These are phyloP conservation scores for Myocastor coypus DNA, from an alignment of 2,113 vertebrate species.

Conservation along the genomic window DNA sequence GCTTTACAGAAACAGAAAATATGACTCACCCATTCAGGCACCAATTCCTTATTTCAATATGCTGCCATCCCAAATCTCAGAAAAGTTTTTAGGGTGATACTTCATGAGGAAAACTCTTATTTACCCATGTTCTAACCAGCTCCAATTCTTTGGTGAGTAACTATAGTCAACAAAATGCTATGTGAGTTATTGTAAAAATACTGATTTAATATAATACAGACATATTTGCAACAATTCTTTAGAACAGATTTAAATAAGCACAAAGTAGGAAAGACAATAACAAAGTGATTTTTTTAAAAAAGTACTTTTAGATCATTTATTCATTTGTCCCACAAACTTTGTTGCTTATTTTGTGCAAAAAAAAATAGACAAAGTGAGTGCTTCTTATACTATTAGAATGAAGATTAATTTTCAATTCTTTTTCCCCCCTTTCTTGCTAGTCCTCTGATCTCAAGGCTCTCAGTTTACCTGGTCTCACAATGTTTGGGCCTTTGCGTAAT, in stretches of 20 bases:
- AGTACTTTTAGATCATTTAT: not conserved
- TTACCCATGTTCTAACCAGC: not conserved
- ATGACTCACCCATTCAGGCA: not conserved
- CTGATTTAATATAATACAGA: not conserved
- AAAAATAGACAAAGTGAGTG: not conserved
- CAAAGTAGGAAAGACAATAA: slow-evolving; percentile 10
- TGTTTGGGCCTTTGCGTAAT: too few species aligned
- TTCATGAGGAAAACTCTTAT: not conserved
- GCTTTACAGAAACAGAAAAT: not conserved
- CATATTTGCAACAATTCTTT: slow-evolving; percentile 1
- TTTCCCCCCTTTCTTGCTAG: not conserved
- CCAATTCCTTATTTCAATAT: not conserved
- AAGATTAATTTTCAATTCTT: not conserved
- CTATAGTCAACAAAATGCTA: slow-evolving; percentile 32
- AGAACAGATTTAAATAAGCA: slow-evolving; percentile 5
- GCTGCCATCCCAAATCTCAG: not conserved
- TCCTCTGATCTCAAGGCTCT: not conserved
- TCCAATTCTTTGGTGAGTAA: not conserved
- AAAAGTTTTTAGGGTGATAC: not conserved
- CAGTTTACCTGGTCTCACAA: not conserved
- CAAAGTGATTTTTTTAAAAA: not conserved
- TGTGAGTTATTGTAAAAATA: slow-evolving; percentile 8
- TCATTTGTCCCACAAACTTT: not conserved
- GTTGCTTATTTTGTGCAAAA: not conserved
- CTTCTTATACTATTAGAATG: not conserved